Percentiles rank a stretch among this genome's conserved stretches.
Evolutionary conservation across 2,113 vertebrate species (phyloP).

Genomic region (Heptranchias perlo): DNA sequence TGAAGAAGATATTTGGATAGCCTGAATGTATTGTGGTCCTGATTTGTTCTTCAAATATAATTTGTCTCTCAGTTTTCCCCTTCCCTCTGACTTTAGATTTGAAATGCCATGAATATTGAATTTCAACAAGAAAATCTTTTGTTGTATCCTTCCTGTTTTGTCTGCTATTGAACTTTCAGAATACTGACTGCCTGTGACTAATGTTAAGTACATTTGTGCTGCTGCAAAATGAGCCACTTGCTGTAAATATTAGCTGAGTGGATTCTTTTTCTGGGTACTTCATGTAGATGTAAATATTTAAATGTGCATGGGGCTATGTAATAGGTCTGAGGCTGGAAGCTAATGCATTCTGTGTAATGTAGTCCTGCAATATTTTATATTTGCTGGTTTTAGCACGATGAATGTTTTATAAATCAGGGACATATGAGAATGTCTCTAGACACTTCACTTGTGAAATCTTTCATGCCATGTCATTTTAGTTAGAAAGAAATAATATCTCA

Average conservation of each 20-base stretch:
- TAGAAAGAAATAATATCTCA: not conserved
- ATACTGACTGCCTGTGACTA: not conserved
- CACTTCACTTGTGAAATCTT: not conserved
- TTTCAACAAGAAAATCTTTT: too few relatives aligned
- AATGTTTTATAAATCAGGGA: not conserved
- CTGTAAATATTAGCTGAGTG: not conserved
- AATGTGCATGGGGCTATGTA: not conserved
- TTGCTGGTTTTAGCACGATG: not conserved
- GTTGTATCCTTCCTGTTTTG: too few relatives aligned
- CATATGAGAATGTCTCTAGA: not conserved
- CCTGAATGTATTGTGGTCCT: not conserved
- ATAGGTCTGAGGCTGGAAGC: not conserved
- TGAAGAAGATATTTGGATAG: not conserved
- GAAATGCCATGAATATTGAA: not conserved
- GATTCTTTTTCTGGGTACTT: not conserved
- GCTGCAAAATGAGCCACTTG: not conserved
- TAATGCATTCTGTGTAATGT: not conserved
- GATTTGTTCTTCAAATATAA: not conserved
- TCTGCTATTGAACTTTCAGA: not conserved
- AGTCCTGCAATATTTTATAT: not conserved
- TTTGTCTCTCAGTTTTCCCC: not conserved
- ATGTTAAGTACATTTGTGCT: not conserved
- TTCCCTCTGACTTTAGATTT: not conserved
- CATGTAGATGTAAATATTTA: not conserved
- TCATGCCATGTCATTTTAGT: not conserved